Evolutionary conservation across 2,888 invertebrate genomes (phyloP), one percentile per base, ranked within the genome.

Genomic region (Mythimna lalbum): DNA sequence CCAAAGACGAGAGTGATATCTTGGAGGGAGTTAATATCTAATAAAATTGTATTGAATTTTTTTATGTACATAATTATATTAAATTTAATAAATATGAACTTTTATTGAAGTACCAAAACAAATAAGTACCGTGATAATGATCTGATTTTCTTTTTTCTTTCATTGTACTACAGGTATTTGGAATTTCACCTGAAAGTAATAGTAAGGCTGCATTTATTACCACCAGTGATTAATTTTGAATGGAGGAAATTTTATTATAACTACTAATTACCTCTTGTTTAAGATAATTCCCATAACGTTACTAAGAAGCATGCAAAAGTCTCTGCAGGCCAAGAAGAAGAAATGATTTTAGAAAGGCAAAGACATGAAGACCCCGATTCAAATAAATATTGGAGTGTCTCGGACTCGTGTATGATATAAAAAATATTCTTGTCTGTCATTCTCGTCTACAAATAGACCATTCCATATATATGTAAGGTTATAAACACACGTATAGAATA

Each of bases 191-290:
- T 3, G 9, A 9, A 50, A 53, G 1, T 50, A 39, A 36, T 50
- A 68, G 76, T 76, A 68, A 63, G 43, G 5, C 14, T 72, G 21
- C 43, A 12, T 49, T 33, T 12, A 17, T 21, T 9, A 5, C 10
- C 36, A 60, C 5, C n/a, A 21, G 23, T 23, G 9, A 53, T 7
- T 33, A 4, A n/a, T 1, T 1, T 49, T 23, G n/a, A n/a, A n/a
- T n/a, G 4, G 3, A 19, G 4, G 19, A 10, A 4, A 33, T 43
- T n/a, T 49, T 14, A 23, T 55, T 43, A 50, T 1, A 14, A 33
- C 2, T n/a, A 6, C 17, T 7, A 5, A 33, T 23, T 27, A 19
- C 12, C 2, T 57, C 33, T n/a, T 50, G 14, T 67, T 78, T 55
- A 27, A 76, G 73, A 47, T 21, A 63, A 60, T 67, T 9, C 9